These are phyloP conservation scores for Enteromius radiatus DNA, from an alignment of 2,797 vertebrate species.

Conservation along the genomic window DNA sequence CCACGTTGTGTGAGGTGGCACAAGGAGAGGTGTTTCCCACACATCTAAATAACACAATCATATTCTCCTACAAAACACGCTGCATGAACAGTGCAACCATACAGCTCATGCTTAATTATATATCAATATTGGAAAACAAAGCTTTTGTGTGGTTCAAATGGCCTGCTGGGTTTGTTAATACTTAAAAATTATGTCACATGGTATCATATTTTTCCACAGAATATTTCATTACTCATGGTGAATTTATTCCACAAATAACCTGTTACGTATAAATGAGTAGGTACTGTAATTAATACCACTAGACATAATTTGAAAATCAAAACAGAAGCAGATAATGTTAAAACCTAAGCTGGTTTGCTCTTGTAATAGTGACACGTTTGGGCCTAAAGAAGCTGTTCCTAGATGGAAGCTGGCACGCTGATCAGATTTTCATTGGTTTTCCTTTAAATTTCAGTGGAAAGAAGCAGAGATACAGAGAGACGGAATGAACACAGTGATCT, in stretches of 20 bases:
- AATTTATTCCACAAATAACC: neutral
- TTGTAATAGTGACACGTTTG: neutral
- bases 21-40: constrained; percentile 53
- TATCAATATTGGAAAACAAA: constrained; percentile 6
- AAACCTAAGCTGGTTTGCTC: neutral
- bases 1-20: constrained; percentile 31
- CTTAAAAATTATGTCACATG: neutral
- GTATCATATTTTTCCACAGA: neutral
- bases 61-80: constrained; percentile 18
- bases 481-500: constrained; percentile 28
- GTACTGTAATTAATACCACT: neutral
- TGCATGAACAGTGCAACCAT: neutral
- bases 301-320: neutral
- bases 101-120: constrained; percentile 6
- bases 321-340: constrained; percentile 9
- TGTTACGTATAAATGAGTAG: neutral
- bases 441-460: constrained; percentile 10
- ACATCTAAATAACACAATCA: constrained; percentile 26
- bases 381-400: neutral
- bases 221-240: neutral
- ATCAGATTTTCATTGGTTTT: neutral
- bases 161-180: constrained; percentile 15
- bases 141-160: neutral
- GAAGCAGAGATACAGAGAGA: neutral
- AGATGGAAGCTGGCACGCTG: neutral